These are phyloP conservation scores for Drosophila recens DNA, from an alignment of 2,888 invertebrate species.

Conservation along the genomic window DNA sequence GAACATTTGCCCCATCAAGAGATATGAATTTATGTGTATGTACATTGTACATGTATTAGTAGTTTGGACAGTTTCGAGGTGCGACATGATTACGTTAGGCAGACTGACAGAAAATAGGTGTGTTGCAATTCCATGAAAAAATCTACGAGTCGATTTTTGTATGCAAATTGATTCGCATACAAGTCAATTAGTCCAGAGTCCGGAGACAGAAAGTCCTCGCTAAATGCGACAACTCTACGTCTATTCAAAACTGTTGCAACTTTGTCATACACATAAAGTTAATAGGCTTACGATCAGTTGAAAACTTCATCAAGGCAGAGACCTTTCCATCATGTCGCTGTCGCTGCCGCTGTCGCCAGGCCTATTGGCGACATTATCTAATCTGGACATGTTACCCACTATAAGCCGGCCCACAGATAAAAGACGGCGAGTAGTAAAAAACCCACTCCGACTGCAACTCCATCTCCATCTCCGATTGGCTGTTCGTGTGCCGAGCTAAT, in stretches of 20 bases:
- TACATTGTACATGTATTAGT: constrained; percentile 3
- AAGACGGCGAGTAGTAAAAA: constrained; percentile 25
- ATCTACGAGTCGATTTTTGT: constrained; percentile 30
- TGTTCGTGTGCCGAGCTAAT: constrained; percentile 52
- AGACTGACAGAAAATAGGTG: constrained; percentile 53
- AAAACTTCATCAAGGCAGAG: constrained; percentile 11
- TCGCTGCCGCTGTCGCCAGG: constrained; percentile 47
- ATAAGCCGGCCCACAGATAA: constrained; percentile 73
- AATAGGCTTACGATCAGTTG: constrained; percentile 15
- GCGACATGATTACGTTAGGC: constrained; percentile 58
- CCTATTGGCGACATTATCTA: constrained; percentile 58
- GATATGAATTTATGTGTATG: constrained; percentile 47
- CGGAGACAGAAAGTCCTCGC: constrained; percentile 26
- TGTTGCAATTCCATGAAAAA: constrained; percentile 69
- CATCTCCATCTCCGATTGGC: constrained; percentile 11
- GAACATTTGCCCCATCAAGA: constrained; percentile 22
- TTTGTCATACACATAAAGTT: neutral
- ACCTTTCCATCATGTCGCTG: constrained; percentile 49
- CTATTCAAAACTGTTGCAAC: neutral
- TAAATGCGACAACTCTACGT: constrained; percentile 4
- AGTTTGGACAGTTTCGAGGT: constrained; percentile 45
- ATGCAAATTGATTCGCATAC: constrained; percentile 49
- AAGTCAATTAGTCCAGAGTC: constrained; percentile 23
- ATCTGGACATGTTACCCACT: constrained; percentile 54
- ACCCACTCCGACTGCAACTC: constrained; percentile 9